Conservation (phyloP, 2,888 invertebrate genomes). For the Tuberolachnus salignus region DNA sequence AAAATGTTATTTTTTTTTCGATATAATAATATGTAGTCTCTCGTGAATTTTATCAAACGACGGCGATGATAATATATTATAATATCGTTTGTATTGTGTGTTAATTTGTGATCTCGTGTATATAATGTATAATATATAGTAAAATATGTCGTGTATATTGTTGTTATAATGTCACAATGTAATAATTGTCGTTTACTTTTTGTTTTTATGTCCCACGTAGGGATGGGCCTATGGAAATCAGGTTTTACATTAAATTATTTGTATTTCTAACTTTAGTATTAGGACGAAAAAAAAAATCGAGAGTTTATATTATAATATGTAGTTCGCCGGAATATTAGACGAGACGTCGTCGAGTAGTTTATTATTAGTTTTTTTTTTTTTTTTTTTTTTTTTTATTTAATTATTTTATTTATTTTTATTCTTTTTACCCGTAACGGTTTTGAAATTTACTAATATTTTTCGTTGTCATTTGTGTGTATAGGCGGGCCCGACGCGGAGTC, state of each 20-base stretch:
- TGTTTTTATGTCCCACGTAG: constrained; percentile 54
- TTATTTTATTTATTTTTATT: no score
- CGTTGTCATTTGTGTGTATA: constrained; percentile 62
- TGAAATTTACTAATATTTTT: background rate
- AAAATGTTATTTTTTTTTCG: no score
- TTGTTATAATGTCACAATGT: background rate
- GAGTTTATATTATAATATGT: background rate
- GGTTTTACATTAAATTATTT: constrained; percentile 36
- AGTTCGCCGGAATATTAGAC: background rate
- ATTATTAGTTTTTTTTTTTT: no score
- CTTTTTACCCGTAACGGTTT: no score
- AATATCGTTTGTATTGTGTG: no score
- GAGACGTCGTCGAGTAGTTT: background rate
- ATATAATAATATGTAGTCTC: no score
- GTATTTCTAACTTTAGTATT: background rate
- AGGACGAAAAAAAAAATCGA: background rate
- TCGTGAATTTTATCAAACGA: no score
- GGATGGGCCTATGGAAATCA: constrained; percentile 57
- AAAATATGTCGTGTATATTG: constrained; percentile 1
- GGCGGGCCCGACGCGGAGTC: constrained; percentile 71
- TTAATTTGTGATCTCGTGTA: background rate
- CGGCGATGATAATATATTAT: no score
- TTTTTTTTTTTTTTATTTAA: no score
- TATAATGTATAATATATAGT: no score
- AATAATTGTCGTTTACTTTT: constrained; percentile 25